Evolutionary conservation across 1,140 invertebrate genomes (phyloP).

Genomic region (Idris sp.): DNA sequence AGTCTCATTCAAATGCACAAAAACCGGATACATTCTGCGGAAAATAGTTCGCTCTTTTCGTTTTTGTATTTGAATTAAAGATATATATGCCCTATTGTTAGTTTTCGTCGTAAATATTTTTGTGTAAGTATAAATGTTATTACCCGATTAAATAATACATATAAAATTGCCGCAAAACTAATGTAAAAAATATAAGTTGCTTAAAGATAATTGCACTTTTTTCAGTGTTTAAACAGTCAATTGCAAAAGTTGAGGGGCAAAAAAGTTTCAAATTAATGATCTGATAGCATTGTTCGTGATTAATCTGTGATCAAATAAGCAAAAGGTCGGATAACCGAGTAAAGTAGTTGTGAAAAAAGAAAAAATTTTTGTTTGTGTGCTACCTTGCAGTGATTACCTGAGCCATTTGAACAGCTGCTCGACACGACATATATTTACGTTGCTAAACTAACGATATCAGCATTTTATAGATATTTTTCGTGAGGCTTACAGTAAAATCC

Average conservation of each 20-base stretch:
- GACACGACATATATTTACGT: conserved; percentile 29
- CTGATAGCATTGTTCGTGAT: conserved; percentile 26
- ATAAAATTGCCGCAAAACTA: no score
- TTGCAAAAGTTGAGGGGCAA: no score
- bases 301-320: conserved; percentile 35
- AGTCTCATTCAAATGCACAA: conserved; percentile 9
- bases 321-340: no score
- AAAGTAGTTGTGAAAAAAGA: conserved; percentile 11
- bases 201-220: no score
- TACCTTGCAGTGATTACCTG: conserved; percentile 18
- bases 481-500: conserved; percentile 24
- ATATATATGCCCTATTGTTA: neutral
- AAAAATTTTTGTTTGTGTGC: conserved; percentile 31
- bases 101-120: no score
- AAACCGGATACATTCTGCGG: no score
- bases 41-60: no score
- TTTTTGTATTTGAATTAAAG: neutral
- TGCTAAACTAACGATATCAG: conserved; percentile 24
- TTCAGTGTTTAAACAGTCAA: no score
- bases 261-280: conserved; percentile 13
- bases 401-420: conserved; percentile 17
- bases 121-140: no score
- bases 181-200: no score
- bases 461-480: conserved; percentile 35
- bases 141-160: no score